Percentiles rank a stretch among this genome's conserved stretches.
These are phyloP conservation scores for Falco novaeseelandiae DNA, from an alignment of 2,797 vertebrate genomes.

Conservation along the genomic window DNA sequence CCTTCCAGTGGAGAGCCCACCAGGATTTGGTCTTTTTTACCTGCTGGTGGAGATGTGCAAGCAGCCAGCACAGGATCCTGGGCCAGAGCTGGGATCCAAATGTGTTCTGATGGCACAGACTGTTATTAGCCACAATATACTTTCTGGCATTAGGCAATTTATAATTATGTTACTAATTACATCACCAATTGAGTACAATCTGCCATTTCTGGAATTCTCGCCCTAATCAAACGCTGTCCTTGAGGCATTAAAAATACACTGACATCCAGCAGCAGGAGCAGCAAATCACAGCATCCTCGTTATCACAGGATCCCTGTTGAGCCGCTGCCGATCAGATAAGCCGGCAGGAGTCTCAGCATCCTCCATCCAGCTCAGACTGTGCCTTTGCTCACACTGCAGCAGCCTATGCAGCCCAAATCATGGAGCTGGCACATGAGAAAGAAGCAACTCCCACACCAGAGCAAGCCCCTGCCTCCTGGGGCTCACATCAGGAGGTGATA, in stretches of 20 bases:
- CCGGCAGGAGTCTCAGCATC: not conserved
- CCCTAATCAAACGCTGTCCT: not conserved
- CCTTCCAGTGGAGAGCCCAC: not conserved
- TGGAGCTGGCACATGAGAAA: not conserved
- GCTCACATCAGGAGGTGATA: not conserved
- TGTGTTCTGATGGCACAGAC: not conserved
- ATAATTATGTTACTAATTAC: constrained; percentile 31
- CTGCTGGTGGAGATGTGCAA: not conserved
- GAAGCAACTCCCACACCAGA: not conserved
- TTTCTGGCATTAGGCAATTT: constrained; percentile 21
- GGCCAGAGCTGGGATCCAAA: not conserved
- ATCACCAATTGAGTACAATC: constrained; percentile 38
- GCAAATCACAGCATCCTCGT: not conserved
- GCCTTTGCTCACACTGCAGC: not conserved
- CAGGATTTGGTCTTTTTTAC: not conserved
- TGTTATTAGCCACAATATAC: not conserved
- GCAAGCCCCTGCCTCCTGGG: not conserved
- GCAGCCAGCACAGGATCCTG: not conserved
- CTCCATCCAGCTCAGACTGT: not conserved
- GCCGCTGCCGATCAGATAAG: not conserved
- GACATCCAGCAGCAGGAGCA: not conserved
- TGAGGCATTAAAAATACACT: not conserved
- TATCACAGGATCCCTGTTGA: not conserved
- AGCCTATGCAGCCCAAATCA: not conserved
- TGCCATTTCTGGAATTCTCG: constrained; percentile 50